Evolutionary conservation across 1,140 invertebrate genomes (phyloP).

Genomic region (Drosophila kikkawai): DNA sequence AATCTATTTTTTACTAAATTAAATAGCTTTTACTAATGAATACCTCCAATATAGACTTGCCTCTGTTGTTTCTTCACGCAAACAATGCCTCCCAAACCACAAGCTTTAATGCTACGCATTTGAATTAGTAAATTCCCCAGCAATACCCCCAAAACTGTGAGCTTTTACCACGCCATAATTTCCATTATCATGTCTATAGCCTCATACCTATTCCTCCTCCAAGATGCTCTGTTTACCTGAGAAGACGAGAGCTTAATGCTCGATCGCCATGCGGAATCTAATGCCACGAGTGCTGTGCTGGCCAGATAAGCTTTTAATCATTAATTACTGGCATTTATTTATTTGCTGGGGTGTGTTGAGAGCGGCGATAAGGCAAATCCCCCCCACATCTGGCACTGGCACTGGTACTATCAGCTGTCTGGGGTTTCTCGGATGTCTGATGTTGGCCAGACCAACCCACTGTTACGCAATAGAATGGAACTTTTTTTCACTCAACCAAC

Average conservation of each 20-base stretch:
- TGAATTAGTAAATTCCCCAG: neutral
- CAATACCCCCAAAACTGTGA: conserved; percentile 18
- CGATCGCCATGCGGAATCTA: conserved; percentile 20
- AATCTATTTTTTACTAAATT: neutral
- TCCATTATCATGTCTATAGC: conserved; percentile 8
- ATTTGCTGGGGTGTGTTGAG: conserved; percentile 29
- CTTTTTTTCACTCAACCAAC: conserved; percentile 37
- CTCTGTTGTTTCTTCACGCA: no score
- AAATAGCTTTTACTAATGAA: neutral
- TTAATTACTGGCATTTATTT: conserved; percentile 6
- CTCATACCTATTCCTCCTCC: conserved; percentile 42
- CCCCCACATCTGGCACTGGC: conserved; percentile 28
- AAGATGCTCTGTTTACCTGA: conserved; percentile 62
- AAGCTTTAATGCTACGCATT: conserved; percentile 22
- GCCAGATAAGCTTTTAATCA: conserved; percentile 37
- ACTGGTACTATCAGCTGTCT: conserved; percentile 19
- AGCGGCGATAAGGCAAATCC: conserved; percentile 32
- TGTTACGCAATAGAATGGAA: conserved; percentile 55
- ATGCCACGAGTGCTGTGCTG: conserved; percentile 48
- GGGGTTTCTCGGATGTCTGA: conserved; percentile 17
- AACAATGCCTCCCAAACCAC: conserved; percentile 1
- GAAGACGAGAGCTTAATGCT: conserved; percentile 11
- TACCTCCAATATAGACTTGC: neutral
- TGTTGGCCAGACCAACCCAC: conserved; percentile 14
- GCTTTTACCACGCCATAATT: conserved; percentile 39